Evolutionary conservation across 2,797 vertebrate species (phyloP).

Genomic region (Hyperoplus immaculatus): DNA sequence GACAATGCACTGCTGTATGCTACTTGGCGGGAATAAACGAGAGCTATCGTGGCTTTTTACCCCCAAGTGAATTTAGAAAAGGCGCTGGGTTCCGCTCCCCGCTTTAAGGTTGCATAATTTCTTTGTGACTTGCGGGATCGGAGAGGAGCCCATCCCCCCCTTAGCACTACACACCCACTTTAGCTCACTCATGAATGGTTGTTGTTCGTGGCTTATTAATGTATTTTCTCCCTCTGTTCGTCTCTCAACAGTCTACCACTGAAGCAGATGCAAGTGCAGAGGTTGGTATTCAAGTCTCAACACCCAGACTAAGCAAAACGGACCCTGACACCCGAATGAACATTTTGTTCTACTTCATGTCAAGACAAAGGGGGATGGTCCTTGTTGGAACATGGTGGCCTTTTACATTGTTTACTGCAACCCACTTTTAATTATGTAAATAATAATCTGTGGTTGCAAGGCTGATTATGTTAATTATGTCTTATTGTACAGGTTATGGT

Average conservation of each 20-base stretch:
- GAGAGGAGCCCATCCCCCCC: constrained; percentile 76
- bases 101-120: constrained; percentile 75
- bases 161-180: constrained; percentile 77
- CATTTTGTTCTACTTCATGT: constrained; percentile 54
- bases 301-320: not conserved
- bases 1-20: not conserved
- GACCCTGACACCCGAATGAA: constrained; percentile 22
- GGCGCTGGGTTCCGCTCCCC: constrained; percentile 41
- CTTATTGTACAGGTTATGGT: not conserved
- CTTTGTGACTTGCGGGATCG: constrained; percentile 70
- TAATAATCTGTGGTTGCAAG: not conserved
- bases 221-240: constrained; percentile 19
- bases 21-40: constrained; percentile 12
- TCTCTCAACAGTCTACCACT: constrained; percentile 65
- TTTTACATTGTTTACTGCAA: not conserved
- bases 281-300: constrained; percentile 70
- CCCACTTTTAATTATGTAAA: not conserved
- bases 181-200: constrained; percentile 63
- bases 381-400: accelerated
- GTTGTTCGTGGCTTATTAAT: constrained; percentile 60
- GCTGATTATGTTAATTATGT: accelerated
- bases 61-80: constrained; percentile 3
- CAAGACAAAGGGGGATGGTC: not conserved
- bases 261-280: constrained; percentile 63
- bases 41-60: not conserved